These are phyloP conservation scores for Myiopsitta monachus DNA, from an alignment of 2,113 vertebrate genomes.

Conservation along the genomic window DNA sequence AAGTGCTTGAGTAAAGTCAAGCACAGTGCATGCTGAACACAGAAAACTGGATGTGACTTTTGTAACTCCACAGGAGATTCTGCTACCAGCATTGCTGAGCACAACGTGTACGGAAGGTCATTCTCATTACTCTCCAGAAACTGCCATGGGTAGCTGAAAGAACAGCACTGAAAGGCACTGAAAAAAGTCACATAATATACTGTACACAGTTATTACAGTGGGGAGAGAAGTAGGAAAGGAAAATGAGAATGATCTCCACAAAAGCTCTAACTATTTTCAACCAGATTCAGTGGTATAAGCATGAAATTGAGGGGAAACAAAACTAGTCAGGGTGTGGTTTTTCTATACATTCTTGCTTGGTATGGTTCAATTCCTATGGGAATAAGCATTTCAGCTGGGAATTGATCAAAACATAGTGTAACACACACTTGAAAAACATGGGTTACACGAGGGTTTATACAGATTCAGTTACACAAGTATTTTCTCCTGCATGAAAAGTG, in stretches of 20 bases:
- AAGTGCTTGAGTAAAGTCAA: background rate
- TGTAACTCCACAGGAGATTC: background rate
- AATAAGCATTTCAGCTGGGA: background rate
- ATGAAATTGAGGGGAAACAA: background rate
- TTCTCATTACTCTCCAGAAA: background rate
- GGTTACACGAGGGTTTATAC: background rate
- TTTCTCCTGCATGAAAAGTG: background rate
- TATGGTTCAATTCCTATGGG: background rate
- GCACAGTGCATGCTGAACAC: background rate
- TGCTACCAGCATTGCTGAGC: background rate
- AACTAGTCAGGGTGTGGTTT: background rate
- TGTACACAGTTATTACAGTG: background rate
- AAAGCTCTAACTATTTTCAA: background rate
- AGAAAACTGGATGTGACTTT: background rate
- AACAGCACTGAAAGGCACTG: background rate
- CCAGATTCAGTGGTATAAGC: background rate
- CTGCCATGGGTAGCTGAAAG: background rate
- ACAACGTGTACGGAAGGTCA: background rate
- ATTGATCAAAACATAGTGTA: background rate
- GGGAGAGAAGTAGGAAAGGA: background rate
- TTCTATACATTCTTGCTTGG: background rate
- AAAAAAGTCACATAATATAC: background rate
- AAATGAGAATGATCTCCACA: background rate
- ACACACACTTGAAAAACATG: background rate
- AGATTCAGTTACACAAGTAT: background rate